Conservation (phyloP, 1,140 invertebrate species). For the Drosophila santomea region DNA sequence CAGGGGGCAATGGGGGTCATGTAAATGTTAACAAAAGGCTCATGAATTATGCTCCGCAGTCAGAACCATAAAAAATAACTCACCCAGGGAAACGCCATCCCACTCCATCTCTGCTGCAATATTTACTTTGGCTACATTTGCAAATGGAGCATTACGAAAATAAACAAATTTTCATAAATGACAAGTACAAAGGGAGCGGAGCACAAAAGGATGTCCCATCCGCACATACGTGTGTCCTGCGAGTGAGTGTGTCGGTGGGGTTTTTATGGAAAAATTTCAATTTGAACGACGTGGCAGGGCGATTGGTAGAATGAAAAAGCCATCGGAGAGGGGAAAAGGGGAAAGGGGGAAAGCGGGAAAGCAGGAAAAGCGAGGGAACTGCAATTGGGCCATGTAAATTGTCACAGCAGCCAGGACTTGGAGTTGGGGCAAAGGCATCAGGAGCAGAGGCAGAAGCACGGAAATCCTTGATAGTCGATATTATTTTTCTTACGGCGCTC, state of each 20-base stretch:
- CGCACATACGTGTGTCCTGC: conserved; percentile 6
- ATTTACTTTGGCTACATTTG: conserved; percentile 84
- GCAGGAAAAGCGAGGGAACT: conserved; percentile 25
- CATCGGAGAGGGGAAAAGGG: conserved; percentile 48
- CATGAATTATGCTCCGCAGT: conserved; percentile 72
- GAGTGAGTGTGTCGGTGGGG: conserved; percentile 35
- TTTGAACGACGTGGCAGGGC: conserved; percentile 73
- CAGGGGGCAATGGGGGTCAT: conserved; percentile 22
- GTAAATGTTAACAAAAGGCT: conserved; percentile 59
- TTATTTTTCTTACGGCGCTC: conserved; percentile 82
- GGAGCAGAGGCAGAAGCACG: conserved; percentile 23
- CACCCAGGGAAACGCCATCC: conserved; percentile 10
- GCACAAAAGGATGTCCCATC: conserved; percentile 66
- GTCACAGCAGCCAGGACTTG: conserved; percentile 58
- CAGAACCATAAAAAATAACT: conserved; percentile 59
- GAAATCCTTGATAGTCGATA: conserved; percentile 81
- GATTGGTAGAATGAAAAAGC: conserved; percentile 44
- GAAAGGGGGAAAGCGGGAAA: too few relatives aligned
- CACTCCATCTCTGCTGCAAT: conserved; percentile 64
- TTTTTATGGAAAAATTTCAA: conserved; percentile 65
- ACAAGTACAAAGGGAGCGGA: conserved; percentile 73
- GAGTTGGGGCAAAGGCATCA: background rate
- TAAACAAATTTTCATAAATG: conserved; percentile 84
- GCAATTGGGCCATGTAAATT: conserved; percentile 81
- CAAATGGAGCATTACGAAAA: conserved; percentile 84